Conservation (phyloP, 2,888 invertebrate genomes). For the Amorpha juglandis region DNA sequence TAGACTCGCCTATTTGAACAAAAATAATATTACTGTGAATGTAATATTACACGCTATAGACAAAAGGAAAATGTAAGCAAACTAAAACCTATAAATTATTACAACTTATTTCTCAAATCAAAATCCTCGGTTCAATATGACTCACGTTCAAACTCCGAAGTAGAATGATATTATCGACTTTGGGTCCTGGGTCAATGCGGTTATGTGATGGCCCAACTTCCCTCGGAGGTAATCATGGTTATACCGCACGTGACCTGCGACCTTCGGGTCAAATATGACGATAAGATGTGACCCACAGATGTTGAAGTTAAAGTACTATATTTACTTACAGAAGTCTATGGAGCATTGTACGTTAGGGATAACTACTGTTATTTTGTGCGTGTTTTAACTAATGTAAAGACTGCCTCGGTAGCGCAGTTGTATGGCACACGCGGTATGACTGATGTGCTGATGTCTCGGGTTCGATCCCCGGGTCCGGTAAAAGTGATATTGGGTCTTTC, state of each 20-base stretch:
- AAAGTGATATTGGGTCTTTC: too few species aligned
- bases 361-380: neutral
- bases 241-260: constrained; percentile 10
- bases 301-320: neutral
- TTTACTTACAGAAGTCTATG: neutral
- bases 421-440: too few species aligned
- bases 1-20: too few species aligned
- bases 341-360: neutral
- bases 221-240: constrained; percentile 12
- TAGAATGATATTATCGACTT: constrained; percentile 6
- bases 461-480: too few species aligned
- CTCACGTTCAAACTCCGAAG: neutral
- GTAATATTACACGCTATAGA: too few species aligned
- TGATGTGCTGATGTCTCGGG: too few species aligned
- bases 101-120: neutral
- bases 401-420: too few species aligned
- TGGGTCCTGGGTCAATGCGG: neutral
- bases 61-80: neutral
- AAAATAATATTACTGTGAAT: too few species aligned
- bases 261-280: neutral
- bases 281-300: neutral
- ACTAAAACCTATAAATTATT: neutral
- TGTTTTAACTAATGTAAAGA: neutral
- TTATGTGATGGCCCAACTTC: constrained; percentile 9
- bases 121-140: neutral